A percentile compares a stretch with the other conserved stretches of the same genome.
phyloP scores from a whole-genome alignment of 2,888 invertebrate species.

The Agrenia bidenticulata region DNA sequence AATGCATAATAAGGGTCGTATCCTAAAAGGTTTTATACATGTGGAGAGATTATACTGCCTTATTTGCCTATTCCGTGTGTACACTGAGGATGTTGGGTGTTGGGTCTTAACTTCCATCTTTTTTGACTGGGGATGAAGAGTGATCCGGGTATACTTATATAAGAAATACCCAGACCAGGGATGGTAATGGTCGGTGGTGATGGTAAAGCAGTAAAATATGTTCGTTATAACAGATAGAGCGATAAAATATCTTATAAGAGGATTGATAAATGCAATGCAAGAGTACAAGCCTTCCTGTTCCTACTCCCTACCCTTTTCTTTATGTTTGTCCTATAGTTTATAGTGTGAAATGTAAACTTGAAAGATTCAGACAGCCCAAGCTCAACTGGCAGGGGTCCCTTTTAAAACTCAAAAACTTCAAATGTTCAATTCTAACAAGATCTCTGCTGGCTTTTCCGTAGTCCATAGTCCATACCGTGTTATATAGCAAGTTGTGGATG shows the following conservation, averaged over 20 bases:
- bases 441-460: neutral
- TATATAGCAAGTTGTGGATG: neutral
- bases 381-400: constrained; percentile 18
- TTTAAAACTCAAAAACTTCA: neutral
- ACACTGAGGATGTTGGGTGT: neutral
- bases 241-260: neutral
- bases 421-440: constrained; percentile 8
- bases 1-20: neutral
- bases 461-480: neutral
- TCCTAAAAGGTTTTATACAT: neutral
- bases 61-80: neutral
- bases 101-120: constrained; percentile 9
- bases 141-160: too few species aligned
- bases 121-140: neutral
- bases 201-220: too few species aligned
- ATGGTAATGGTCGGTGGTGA: neutral
- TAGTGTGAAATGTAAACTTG: neutral
- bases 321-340: neutral
- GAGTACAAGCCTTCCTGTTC: neutral
- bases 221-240: neutral
- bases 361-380: neutral
- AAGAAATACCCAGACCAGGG: neutral
- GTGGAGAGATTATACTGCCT: neutral
- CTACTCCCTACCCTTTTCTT: neutral
- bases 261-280: neutral